phyloP scores from a whole-genome alignment of 2,797 vertebrate species.

The Crax fasciolata region DNA sequence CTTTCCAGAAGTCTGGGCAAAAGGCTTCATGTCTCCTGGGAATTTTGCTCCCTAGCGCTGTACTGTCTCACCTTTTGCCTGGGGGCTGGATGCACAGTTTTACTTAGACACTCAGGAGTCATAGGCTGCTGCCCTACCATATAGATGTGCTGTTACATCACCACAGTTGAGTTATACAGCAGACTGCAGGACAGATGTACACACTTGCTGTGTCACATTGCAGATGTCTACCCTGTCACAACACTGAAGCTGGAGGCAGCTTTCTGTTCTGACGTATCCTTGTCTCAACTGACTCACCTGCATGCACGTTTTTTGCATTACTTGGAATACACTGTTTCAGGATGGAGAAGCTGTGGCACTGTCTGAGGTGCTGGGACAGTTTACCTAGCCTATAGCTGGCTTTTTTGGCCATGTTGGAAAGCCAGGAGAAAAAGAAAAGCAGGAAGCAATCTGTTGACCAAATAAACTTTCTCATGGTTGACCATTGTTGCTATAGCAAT shows the following conservation, averaged over 20 bases:
- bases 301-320: accelerated
- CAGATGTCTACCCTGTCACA: background rate
- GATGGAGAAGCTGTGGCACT: background rate
- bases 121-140: background rate
- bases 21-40: background rate
- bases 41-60: background rate
- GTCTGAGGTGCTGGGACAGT: background rate
- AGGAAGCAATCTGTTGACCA: background rate
- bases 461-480: background rate
- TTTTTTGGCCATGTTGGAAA: background rate
- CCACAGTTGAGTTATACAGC: background rate
- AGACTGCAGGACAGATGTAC: background rate
- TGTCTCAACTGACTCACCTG: background rate
- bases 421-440: background rate
- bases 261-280: background rate
- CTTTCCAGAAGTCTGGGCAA: background rate
- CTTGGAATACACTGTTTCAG: background rate
- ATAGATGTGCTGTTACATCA: background rate
- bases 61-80: background rate
- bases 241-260: background rate
- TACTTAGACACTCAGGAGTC: background rate
- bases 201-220: background rate
- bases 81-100: background rate
- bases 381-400: background rate
- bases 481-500: background rate